Evolutionary conservation across 2,113 vertebrate genomes (phyloP).

Genomic region (Daphoenositta chrysoptera): DNA sequence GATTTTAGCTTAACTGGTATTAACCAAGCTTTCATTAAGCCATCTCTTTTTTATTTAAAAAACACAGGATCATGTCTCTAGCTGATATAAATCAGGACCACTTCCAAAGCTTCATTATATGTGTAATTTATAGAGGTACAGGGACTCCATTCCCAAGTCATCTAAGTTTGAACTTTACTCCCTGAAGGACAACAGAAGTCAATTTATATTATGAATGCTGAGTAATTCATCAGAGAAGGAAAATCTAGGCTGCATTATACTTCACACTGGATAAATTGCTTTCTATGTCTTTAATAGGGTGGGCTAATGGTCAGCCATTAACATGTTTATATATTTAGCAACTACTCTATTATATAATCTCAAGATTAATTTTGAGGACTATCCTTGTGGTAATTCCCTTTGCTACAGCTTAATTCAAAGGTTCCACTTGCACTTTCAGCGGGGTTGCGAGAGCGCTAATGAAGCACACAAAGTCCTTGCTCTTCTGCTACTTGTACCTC

Average conservation of each 20-base stretch:
- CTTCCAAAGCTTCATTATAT: background rate
- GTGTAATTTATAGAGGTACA: background rate
- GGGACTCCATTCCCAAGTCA: background rate
- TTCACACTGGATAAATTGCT: background rate
- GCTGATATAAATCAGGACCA: background rate
- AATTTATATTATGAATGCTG: background rate
- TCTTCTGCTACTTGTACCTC: background rate
- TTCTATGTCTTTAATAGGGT: background rate
- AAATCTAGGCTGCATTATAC: background rate
- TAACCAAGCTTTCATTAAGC: background rate
- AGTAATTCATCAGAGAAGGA: background rate
- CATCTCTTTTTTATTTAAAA: background rate
- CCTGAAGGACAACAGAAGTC: background rate
- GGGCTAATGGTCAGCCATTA: background rate
- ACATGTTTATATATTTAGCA: constrained; percentile 13
- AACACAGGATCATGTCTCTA: background rate
- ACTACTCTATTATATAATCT: background rate
- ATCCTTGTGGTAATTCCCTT: constrained; percentile 3
- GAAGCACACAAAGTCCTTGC: background rate
- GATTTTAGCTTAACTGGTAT: background rate
- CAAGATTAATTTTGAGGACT: background rate
- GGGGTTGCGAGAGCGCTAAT: background rate
- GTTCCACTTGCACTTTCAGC: background rate
- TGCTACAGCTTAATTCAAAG: background rate
- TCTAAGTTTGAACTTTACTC: background rate